A percentile compares a stretch with the other conserved stretches of the same genome.
Evolutionary conservation across 2,888 invertebrate genomes (phyloP).

Genomic region (Nomada hirtipes): DNA sequence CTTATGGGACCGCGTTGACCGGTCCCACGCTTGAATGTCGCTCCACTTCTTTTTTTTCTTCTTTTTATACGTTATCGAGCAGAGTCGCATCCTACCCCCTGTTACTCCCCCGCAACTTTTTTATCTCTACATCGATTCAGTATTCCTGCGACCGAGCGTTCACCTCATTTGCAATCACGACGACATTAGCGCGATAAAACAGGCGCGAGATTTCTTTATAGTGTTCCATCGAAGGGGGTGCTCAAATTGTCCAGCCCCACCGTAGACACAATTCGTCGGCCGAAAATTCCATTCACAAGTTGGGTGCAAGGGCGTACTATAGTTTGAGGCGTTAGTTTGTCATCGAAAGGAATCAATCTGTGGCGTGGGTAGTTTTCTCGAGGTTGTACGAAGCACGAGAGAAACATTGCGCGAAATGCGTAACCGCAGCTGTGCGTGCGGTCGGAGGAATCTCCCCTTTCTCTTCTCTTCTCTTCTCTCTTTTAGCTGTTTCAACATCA

Average conservation of each 20-base stretch:
- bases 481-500: constrained; percentile 5
- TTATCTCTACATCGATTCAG: too few species aligned
- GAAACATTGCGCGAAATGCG: constrained; percentile 81
- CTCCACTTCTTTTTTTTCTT: constrained; percentile 18
- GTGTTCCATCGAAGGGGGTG: too few species aligned
- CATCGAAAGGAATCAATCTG: constrained; percentile 41
- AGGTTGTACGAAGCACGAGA: neutral
- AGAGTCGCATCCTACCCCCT: constrained; percentile 3
- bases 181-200: too few species aligned
- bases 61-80: constrained; percentile 19
- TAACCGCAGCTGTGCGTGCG: constrained; percentile 83
- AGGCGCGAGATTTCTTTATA: too few species aligned
- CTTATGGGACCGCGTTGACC: constrained; percentile 42
- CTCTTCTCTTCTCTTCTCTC: constrained; percentile 31
- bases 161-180: too few species aligned
- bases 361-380: constrained; percentile 20
- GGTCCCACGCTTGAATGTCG: constrained; percentile 46
- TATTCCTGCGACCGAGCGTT: too few species aligned
- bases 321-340: constrained; percentile 12
- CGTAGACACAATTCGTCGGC: neutral
- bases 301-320: neutral
- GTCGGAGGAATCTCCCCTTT: constrained; percentile 55
- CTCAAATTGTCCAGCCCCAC: too few species aligned
- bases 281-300: neutral
- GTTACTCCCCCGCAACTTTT: neutral